Evolutionary conservation across 2,113 vertebrate genomes (phyloP).

Genomic region (Oreochromis spilurus): DNA sequence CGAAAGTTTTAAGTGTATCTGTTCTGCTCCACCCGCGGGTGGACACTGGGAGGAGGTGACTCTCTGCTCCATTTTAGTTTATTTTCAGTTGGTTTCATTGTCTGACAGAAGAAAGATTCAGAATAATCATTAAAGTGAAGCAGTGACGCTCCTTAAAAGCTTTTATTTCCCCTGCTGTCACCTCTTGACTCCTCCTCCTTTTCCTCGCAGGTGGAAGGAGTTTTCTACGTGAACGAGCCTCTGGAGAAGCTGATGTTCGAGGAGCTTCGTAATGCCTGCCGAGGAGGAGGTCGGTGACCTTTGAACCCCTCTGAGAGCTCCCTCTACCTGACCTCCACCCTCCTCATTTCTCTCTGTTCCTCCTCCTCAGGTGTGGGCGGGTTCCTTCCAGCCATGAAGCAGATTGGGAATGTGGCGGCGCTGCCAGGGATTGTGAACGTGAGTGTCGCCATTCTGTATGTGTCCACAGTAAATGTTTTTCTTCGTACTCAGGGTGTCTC

Average conservation of each 20-base stretch:
- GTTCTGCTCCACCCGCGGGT: neutral
- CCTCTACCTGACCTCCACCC: neutral
- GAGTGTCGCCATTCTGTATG: conserved; percentile 48
- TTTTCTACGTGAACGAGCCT: conserved; percentile 93
- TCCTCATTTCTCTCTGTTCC: neutral
- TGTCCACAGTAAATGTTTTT: neutral
- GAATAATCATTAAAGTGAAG: neutral
- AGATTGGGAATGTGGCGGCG: conserved; percentile 96
- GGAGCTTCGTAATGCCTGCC: conserved; percentile 90
- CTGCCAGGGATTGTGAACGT: conserved; percentile 94
- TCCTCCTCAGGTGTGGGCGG: conserved; percentile 82
- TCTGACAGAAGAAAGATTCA: neutral
- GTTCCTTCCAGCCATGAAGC: conserved; percentile 97
- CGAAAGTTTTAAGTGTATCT: neutral
- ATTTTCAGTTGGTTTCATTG: neutral
- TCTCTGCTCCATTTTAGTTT: neutral
- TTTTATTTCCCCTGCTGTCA: neutral
- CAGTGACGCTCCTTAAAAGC: neutral
- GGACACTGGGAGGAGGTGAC: neutral
- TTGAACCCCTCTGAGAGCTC: accelerated
- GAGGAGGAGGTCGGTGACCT: conserved; percentile 82
- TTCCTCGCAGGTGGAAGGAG: conserved; percentile 84
- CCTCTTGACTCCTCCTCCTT: neutral
- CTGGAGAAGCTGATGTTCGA: conserved; percentile 98
- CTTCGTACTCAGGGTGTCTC: neutral